phyloP scores from a whole-genome alignment of 1,140 invertebrate species.

The Glomeris maerens region DNA sequence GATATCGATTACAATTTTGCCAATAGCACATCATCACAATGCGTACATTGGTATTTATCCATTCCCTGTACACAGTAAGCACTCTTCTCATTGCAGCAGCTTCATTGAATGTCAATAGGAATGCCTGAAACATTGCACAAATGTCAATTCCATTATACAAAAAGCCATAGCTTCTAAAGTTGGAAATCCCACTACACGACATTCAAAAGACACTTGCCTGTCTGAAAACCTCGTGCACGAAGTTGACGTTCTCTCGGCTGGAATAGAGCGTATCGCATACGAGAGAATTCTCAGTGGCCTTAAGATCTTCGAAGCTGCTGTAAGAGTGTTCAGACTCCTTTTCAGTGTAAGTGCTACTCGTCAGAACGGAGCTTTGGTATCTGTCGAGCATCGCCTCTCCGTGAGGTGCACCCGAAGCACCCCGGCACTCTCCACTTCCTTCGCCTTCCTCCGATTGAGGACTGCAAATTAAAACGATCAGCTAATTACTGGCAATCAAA shows the following conservation, averaged over 20 bases:
- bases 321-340: conserved; percentile 3
- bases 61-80: conserved; percentile 88
- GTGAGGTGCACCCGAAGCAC: no score
- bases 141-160: no score
- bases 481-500: no score
- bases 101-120: conserved; percentile 75
- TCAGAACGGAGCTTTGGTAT: not conserved
- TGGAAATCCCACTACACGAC: not conserved
- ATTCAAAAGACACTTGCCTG: conserved; percentile 36
- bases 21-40: no score
- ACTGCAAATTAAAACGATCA: no score
- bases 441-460: no score
- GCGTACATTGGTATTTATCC: conserved; percentile 61
- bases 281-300: conserved; percentile 39
- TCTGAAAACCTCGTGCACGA: conserved; percentile 84
- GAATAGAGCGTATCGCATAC: conserved; percentile 78
- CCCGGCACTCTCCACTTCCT: no score
- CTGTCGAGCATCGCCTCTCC: no score
- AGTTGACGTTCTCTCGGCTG: conserved; percentile 80
- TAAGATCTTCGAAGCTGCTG: conserved; percentile 28
- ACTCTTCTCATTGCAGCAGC: conserved; percentile 73
- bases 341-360: not conserved
- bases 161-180: conserved; percentile 10
- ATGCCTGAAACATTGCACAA: conserved; percentile 38
- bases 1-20: no score